Conservation (phyloP, 2,888 invertebrate genomes). For the Brachyopa scutellaris region DNA sequence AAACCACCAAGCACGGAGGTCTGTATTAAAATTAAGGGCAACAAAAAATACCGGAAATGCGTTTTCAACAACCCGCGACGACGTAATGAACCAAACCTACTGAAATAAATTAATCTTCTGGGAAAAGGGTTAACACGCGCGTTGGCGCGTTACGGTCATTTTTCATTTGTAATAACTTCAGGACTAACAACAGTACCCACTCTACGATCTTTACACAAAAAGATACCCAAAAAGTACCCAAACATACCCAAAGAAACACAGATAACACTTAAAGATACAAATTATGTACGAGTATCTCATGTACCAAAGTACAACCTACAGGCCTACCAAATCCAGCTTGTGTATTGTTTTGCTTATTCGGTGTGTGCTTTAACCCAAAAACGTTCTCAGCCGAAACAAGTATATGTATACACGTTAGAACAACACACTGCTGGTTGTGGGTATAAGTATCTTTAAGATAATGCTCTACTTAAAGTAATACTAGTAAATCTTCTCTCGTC, state of each 20-base stretch:
- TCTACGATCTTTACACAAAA: neutral
- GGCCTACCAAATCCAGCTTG: too few species aligned
- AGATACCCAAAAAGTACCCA: neutral
- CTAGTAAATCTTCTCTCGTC: slow-evolving; percentile 52
- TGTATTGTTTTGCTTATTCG: neutral
- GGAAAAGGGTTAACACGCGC: slow-evolving; percentile 45
- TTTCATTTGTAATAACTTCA: slow-evolving; percentile 52
- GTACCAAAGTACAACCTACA: neutral
- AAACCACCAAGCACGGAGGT: slow-evolving; percentile 5
- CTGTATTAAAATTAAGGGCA: slow-evolving; percentile 14
- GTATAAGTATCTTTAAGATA: slow-evolving; percentile 56
- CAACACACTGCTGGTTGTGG: neutral
- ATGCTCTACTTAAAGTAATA: slow-evolving; percentile 52
- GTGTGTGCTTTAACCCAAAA: slow-evolving; percentile 55
- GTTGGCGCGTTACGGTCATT: slow-evolving; percentile 45
- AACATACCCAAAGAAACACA: slow-evolving; percentile 23
- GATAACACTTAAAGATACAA: slow-evolving; percentile 54
- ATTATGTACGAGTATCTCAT: neutral
- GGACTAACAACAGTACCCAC: slow-evolving; percentile 9
- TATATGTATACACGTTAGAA: slow-evolving; percentile 27
- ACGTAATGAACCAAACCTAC: neutral
- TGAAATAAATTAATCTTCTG: slow-evolving; percentile 24
- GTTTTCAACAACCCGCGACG: slow-evolving; percentile 15
- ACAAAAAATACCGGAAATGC: slow-evolving; percentile 31
- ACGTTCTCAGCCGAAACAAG: slow-evolving; percentile 59